Evolutionary conservation across 1,140 invertebrate species (phyloP), one percentile per base, ranked within the genome.

Genomic region (Drosophila willistoni): DNA sequence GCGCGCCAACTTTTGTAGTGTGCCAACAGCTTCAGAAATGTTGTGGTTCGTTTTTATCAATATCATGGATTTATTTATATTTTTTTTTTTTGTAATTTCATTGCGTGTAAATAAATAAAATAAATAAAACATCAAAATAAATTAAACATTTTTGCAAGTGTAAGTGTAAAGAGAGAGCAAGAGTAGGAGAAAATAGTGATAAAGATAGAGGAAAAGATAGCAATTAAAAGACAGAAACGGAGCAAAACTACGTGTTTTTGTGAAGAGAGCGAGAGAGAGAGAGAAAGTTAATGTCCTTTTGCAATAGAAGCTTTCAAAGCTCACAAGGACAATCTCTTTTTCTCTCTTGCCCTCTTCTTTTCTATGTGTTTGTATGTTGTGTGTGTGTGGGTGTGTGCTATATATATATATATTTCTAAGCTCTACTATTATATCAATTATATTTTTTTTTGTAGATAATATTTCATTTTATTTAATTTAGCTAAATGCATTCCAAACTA

Each of bases 1-100:
- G 80, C 91, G 91, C 83, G 76, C 91, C 81, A 92, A 68, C 86
- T 92, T 92, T 92, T 92, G 91, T 62, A 92, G 77, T 71, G 85
- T 77, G 78, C 91, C 91, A 79, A 91, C 90, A 85, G 91, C 91
- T 92, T 68, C 47, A 56, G 63, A 59, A 55, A 51, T 54, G 41
- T 76, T 71, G 61, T 76, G 6, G 25, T 29, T 29, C 25, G 25
- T 56, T 47, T 70, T 63, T n/a, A 78, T 59, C 64, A 55, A 71
- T 66, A 75, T 69, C 63, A 57, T 66, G 71, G 68, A 70, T 74
- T 74, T 60, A 9, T 36, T 3, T 62, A 7, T 29, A 29, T 63
- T 54, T 73, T 42, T 44, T 54, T 57, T 71, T 72, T 66, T 71
- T 44, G 55, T 60, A 57, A 34, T 68, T 71, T 67, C 56, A 72